phyloP scores from a whole-genome alignment of 2,888 invertebrate genomes.

The Microctonus aethiopoides region DNA sequence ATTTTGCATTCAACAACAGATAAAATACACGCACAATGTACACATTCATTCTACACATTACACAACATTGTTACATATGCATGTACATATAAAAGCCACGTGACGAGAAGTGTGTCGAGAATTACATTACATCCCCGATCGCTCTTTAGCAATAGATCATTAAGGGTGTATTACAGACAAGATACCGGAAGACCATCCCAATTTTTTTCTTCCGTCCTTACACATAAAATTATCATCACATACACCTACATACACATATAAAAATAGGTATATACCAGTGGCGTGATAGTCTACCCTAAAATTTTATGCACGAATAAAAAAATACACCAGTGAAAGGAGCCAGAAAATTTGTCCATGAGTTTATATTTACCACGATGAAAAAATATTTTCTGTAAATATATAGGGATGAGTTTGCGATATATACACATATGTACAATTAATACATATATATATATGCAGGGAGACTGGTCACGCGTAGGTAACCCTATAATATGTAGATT shows the following conservation, averaged over 20 bases:
- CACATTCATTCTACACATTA: too few relatives aligned
- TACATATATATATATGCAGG: conserved; percentile 18
- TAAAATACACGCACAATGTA: too few relatives aligned
- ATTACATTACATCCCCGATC: conserved; percentile 57
- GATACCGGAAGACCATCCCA: conserved; percentile 49
- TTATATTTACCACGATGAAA: too few relatives aligned
- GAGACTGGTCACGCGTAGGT: conserved; percentile 57
- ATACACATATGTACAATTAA: background rate
- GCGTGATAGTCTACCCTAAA: background rate
- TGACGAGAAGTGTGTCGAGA: conserved; percentile 61
- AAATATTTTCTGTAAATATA: too few relatives aligned
- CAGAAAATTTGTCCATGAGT: too few relatives aligned
- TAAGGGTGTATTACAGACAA: conserved; percentile 64
- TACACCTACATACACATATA: background rate
- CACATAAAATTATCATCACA: background rate
- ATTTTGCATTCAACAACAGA: conserved; percentile 33
- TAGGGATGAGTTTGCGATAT: too few relatives aligned
- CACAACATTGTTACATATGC: background rate
- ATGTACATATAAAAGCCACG: conserved; percentile 45
- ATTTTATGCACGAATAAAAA: too few relatives aligned
- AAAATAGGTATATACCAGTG: too few relatives aligned
- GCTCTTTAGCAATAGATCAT: conserved; percentile 61
- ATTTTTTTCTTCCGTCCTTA: conserved; percentile 9
- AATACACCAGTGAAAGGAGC: too few relatives aligned
- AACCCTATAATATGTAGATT: conserved; percentile 66